A percentile compares a stretch with the other conserved stretches of the same genome.
Conservation (phyloP, 2,113 vertebrate genomes). For the Cathartes aura region DNA sequence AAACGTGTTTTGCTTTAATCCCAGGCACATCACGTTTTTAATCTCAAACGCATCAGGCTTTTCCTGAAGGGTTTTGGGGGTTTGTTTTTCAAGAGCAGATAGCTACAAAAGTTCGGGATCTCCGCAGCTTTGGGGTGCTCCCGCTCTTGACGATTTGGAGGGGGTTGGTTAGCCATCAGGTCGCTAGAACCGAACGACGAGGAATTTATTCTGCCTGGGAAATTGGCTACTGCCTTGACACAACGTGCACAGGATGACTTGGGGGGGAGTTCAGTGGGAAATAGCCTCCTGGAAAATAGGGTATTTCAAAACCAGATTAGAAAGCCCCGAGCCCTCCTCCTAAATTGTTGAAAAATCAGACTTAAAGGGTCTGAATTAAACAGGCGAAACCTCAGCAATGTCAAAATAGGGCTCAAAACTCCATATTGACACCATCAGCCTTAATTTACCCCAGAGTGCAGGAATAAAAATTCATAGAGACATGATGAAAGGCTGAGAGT, state of each 20-base stretch:
- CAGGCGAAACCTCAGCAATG: neutral
- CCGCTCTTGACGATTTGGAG: neutral
- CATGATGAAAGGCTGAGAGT: conserved; percentile 59
- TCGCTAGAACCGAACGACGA: rapidly evolving
- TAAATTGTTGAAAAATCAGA: neutral
- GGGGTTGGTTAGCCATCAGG: neutral
- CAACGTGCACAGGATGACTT: rapidly evolving
- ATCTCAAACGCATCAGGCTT: neutral
- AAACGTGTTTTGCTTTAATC: conserved; percentile 25
- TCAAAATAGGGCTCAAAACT: neutral
- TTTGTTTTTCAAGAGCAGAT: neutral
- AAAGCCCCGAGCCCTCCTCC: neutral
- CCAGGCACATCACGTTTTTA: neutral
- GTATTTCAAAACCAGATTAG: neutral
- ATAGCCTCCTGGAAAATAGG: neutral
- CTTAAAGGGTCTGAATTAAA: conserved; percentile 15
- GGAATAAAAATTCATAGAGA: conserved; percentile 62
- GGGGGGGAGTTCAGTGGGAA: neutral
- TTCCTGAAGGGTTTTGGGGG: neutral
- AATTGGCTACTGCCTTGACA: neutral
- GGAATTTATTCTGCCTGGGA: neutral
- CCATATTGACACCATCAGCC: conserved; percentile 36
- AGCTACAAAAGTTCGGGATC: neutral
- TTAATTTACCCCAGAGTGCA: conserved; percentile 54
- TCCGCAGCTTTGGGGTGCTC: neutral